Evolutionary conservation across 2,113 vertebrate genomes (phyloP).

Genomic region (Fregata magnificens): DNA sequence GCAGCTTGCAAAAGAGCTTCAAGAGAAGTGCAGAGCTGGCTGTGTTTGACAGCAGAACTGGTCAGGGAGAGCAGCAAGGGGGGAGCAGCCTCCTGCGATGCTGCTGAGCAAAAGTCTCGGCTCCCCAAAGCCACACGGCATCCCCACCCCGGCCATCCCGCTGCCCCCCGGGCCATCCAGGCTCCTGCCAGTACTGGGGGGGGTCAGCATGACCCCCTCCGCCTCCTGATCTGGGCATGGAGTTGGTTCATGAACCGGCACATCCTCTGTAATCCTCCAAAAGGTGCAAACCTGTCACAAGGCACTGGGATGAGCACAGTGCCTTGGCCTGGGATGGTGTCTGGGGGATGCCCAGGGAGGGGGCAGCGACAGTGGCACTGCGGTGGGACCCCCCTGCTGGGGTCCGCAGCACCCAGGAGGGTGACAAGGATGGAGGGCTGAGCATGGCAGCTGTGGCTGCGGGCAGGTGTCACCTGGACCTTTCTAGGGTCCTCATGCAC

Average conservation of each 20-base stretch:
- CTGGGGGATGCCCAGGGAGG: not conserved
- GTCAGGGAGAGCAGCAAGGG: not conserved
- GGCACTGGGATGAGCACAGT: not conserved
- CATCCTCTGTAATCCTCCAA: not conserved
- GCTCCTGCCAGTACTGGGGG: not conserved
- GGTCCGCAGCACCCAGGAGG: rapidly evolving
- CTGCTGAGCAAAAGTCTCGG: not conserved
- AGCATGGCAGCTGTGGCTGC: not conserved
- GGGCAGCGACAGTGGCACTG: not conserved
- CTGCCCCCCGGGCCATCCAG: rapidly evolving
- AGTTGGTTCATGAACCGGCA: not conserved
- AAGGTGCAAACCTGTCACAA: not conserved
- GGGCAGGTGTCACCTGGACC: not conserved
- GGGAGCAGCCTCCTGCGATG: not conserved
- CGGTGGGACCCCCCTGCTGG: not conserved
- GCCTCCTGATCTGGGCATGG: not conserved
- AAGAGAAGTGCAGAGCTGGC: not conserved
- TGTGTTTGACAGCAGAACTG: not conserved
- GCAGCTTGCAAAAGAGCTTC: not conserved
- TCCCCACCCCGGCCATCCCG: not conserved
- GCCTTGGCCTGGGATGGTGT: not conserved
- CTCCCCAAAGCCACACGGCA: not conserved
- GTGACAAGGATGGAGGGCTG: not conserved
- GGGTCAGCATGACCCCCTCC: not conserved
- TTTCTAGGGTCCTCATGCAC: not conserved